These are phyloP conservation scores for Polylopha cassiicola DNA, from an alignment of 2,888 invertebrate species.

Conservation along the genomic window DNA sequence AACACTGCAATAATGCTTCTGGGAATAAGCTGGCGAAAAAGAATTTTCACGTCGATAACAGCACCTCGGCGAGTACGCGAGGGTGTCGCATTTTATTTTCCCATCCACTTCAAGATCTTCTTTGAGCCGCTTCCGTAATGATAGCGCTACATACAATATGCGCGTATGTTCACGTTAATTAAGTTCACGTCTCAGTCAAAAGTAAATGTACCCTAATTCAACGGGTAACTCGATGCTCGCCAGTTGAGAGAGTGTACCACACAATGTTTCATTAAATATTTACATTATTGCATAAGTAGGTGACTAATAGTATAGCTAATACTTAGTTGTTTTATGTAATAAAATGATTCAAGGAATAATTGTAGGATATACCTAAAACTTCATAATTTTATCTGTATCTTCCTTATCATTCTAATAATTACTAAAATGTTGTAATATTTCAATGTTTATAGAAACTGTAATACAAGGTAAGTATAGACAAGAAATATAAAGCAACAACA, in stretches of 20 bases:
- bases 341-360: too few species aligned
- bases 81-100: slow-evolving; percentile 21
- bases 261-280: slow-evolving; percentile 19
- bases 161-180: slow-evolving; percentile 36
- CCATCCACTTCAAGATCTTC: slow-evolving; percentile 19
- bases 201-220: slow-evolving; percentile 31
- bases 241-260: slow-evolving; percentile 32
- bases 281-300: too few species aligned
- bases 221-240: slow-evolving; percentile 37
- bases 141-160: slow-evolving; percentile 22
- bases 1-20: slow-evolving; percentile 40
- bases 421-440: too few species aligned
- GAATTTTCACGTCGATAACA: slow-evolving; percentile 28
- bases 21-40: slow-evolving; percentile 33
- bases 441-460: neutral
- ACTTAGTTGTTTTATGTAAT: too few species aligned
- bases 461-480: neutral
- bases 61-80: slow-evolving; percentile 14
- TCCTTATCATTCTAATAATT: too few species aligned
- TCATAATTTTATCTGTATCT: too few species aligned
- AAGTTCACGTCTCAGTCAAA: slow-evolving; percentile 37
- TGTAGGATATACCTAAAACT: too few species aligned
- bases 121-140: slow-evolving; percentile 29
- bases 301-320: too few species aligned
- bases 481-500: slow-evolving; percentile 12